Conservation (phyloP, 92 coral and sea anemone species). For the Porites cylindrica region DNA sequence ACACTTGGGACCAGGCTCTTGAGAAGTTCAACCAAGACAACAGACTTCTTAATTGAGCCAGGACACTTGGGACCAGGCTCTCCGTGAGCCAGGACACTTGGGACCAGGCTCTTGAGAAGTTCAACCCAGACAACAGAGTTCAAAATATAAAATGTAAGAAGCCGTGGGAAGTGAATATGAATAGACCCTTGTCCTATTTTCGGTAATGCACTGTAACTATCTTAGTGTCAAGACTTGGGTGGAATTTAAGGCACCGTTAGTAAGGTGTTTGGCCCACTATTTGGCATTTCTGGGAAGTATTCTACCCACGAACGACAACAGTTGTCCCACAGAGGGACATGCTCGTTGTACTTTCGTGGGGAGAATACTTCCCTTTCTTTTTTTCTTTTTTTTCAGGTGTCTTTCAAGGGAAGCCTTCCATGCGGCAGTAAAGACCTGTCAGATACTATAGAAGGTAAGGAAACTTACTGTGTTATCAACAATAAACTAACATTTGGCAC, state of each 20-base stretch:
- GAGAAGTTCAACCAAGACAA: too few species aligned
- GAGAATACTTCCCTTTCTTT: constrained; percentile 10
- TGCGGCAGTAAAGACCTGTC: not conserved
- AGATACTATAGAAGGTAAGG: constrained; percentile 10
- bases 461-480: not conserved
- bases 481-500: not conserved
- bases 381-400: not conserved
- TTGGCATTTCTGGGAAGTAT: constrained; percentile 5
- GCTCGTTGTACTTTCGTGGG: constrained; percentile 4
- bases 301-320: not conserved
- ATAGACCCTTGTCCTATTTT: constrained; percentile 1
- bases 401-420: not conserved
- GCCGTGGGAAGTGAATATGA: not conserved
- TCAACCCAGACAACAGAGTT: not conserved
- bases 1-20: too few species aligned
- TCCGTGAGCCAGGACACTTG: too few species aligned
- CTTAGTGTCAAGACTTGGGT: not conserved
- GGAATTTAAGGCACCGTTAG: not conserved
- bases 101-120: too few species aligned
- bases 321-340: constrained; percentile 7
- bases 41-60: too few species aligned
- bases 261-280: not conserved
- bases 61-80: too few species aligned
- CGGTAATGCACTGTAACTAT: not conserved
- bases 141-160: not conserved